Evolutionary conservation across 2,113 vertebrate genomes (phyloP), one percentile per base, ranked within the genome.

Genomic region (Ranitomeya variabilis): DNA sequence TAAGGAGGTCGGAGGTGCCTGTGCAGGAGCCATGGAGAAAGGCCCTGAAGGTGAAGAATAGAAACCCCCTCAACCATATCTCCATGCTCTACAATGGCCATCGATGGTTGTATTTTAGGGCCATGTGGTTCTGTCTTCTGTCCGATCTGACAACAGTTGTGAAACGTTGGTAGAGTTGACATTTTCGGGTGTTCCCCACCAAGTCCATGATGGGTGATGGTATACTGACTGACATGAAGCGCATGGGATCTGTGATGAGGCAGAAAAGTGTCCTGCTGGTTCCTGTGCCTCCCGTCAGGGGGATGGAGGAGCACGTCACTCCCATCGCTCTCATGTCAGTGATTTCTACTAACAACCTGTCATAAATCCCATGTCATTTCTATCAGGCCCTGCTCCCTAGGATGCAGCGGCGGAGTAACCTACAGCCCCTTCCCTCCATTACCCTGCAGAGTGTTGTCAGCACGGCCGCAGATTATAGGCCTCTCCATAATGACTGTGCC

Each of bases 321-420:
- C 60, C 13, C 26, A 5, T 51, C 55, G 14, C 59, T 45, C 4
- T 12, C 3, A n/a, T 74, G 83, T 14, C 71, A 55, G 45, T 1
- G 62, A 66, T 31, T 79, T 18, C 45, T 13, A 0, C 19, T 86
- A 86, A 86, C 73, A 62, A 31, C 51, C 77, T 87, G 86, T 87
- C 79, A 71, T 52, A 82, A 45, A 82, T 82, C 79, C 81, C 57
- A 87, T 74, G 23, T 81, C 78, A 81, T 64, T 59, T 71, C 45
- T 18, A 71, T 55, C 12, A 10, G 74, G 55, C 59, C 60, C 74
- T 14, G n/a, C 86, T 3, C 76, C 76, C 59, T n/a, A 10, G 64
- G 76, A n/a, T 21, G 51, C 74, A n/a, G 7, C 37, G 26, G 26
- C 69, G 8, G 26, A 13, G 31, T 59, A 54, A 57, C 83, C 54